Evolutionary conservation across 2,113 vertebrate genomes (phyloP).

Genomic region (Paedocypris sp.): DNA sequence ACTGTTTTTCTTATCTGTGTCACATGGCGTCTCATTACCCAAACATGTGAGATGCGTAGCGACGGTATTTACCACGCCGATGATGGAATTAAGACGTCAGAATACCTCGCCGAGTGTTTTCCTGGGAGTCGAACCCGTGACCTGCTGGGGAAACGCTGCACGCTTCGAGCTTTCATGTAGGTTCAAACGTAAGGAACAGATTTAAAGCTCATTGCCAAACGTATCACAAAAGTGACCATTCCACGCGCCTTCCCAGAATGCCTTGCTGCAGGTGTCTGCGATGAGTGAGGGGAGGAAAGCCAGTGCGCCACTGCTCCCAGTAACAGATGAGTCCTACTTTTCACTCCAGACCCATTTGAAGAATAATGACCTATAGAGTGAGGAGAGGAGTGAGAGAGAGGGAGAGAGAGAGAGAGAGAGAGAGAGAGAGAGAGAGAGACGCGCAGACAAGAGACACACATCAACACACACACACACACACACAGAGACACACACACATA

Average conservation of each 20-base stretch:
- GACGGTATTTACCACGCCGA: neutral
- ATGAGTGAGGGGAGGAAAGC: neutral
- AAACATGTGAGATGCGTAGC: conserved; percentile 8
- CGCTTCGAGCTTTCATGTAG: too few species aligned
- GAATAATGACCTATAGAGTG: conserved; percentile 38
- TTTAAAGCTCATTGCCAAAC: neutral
- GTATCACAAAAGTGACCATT: neutral
- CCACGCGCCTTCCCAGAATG: neutral
- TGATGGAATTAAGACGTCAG: conserved; percentile 2
- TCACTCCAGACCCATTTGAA: conserved; percentile 45
- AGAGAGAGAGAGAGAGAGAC: too few species aligned
- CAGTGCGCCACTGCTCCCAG: conserved; percentile 15
- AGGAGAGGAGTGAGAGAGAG: neutral
- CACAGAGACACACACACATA: too few species aligned
- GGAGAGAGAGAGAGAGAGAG: neutral
- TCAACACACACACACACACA: too few species aligned
- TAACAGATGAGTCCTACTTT: conserved; percentile 55
- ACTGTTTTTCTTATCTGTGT: conserved; percentile 17
- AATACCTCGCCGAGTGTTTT: too few species aligned
- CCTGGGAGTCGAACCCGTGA: too few species aligned
- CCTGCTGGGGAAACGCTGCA: too few species aligned
- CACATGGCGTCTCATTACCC: conserved; percentile 5
- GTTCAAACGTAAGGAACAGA: neutral
- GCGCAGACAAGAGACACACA: too few species aligned
- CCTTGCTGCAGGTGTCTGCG: neutral